Evolutionary conservation across 2,113 vertebrate species (phyloP), one percentile per base, ranked within the genome.

Genomic region (Pachypanchax playfairii): DNA sequence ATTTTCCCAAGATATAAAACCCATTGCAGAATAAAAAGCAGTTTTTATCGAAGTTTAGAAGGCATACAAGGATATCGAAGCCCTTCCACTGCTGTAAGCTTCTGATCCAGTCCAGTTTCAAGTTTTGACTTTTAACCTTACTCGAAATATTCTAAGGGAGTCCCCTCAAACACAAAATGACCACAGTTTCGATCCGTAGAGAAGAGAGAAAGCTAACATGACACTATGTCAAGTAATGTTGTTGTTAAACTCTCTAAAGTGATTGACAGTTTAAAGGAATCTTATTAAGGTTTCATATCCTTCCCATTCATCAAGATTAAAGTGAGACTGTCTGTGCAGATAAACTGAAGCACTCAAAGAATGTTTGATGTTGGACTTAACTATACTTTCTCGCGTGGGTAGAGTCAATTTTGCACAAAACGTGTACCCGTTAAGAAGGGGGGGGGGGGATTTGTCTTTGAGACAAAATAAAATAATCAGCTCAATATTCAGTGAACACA

Each of bases 281-380:
- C 73, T 77, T 65, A 73, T 82, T 56, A 29, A 22, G 44, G 60
- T 80, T 10, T 43, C 63, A 80, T 50, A 38, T 66, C 48, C 43
- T 56, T 65, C 31, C 47, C 53, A 44, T 72, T 82, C 62, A 80
- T 85, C 68, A 73, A 63, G 75, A 79, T 71, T 59, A 67, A 68
- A 80, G 68, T 82, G 62, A 38, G 55, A 60, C 54, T 53, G 72
- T 65, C 74, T 67, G 20, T 51, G 53, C 62, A 74, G 80, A 82
- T 82, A 80, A 81, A 74, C 76, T 65, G 73, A 62, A 57, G 65
- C 66, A 73, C 63, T 72, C 52, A 3, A 65, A 44, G n/a, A 52
- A 55, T 24, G 24, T 85, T 85, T 88, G 81, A 86, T 87, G 79
- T 73, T 50, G 63, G 61, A 73, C 71, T 67, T 70, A 64, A 72